These are phyloP conservation scores for Megalurothrips usitatus DNA, from an alignment of 2,888 invertebrate genomes.

Conservation along the genomic window DNA sequence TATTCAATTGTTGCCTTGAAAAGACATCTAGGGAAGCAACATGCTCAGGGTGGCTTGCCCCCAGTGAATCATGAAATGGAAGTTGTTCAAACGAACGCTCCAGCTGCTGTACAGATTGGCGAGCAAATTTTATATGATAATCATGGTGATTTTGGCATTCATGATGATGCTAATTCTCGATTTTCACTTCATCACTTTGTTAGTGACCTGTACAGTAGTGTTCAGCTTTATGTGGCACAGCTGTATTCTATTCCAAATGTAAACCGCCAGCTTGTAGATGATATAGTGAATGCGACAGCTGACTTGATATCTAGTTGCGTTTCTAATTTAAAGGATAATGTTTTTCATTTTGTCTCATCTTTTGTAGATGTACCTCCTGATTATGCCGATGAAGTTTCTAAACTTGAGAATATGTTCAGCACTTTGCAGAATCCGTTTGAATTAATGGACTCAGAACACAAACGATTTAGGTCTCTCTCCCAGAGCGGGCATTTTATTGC, in stretches of 20 bases:
- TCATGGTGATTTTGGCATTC: neutral
- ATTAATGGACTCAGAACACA: neutral
- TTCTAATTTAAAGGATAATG: too few relatives aligned
- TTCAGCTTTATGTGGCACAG: neutral
- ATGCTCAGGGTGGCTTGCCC: too few relatives aligned
- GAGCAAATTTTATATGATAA: neutral
- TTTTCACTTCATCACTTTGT: neutral
- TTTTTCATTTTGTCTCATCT: too few relatives aligned
- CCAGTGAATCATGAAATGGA: too few relatives aligned
- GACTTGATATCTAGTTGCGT: too few relatives aligned
- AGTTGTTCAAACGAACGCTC: too few relatives aligned
- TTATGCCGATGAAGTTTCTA: too few relatives aligned
- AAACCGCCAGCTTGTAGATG: neutral
- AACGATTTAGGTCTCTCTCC: neutral
- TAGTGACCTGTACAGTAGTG: neutral
- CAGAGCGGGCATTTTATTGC: neutral
- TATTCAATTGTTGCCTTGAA: too few relatives aligned
- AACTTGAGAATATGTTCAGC: too few relatives aligned
- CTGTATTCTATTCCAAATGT: neutral
- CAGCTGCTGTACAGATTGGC: neutral
- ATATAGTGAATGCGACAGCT: neutral
- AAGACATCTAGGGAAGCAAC: too few relatives aligned
- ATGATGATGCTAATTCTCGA: neutral
- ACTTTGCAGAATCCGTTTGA: neutral
- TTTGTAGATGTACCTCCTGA: too few relatives aligned